Base-by-base conservation (phyloP, 2,797 vertebrate genomes). In the Tokudaia tokunoshimensis region DNA sequence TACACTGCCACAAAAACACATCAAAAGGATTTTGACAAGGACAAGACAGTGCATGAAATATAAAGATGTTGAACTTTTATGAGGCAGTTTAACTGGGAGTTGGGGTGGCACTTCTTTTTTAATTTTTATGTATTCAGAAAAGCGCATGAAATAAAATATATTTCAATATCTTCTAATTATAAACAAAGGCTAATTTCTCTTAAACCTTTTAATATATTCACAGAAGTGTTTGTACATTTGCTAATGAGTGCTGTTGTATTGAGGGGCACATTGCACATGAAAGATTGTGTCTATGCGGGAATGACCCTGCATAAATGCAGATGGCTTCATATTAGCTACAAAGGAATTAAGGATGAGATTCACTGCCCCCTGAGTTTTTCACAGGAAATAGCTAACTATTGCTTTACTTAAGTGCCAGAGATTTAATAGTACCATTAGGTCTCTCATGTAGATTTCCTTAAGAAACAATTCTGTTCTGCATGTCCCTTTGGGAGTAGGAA, bases 91-190 rank as follows among this genome's bases (percentile, higher is more conserved):
- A 81, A 78, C 20, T 1, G 20, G 41, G 65, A 92, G 47, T 3
- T 14, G 44, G 37, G 59, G 92, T 52, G n/a, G 31, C 75, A 63
- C 37, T 70, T 96, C 29, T 29, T 65, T 84, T 74, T 90, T 86
- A 41, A 92, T 88, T 83, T 89, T 84, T 91, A 96, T 78, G 65
- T 87, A 92, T 96, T 96, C 89, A 89, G 85, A 91, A 91, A 97
- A 96, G 85, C 96, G 19, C 55, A n/a, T 89, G 95, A 95, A 97
- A 96, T 96, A 93, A 97, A 97, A 97, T 97, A 94, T 92, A 97
- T 97, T 97, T 97, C 57, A 72, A n/a, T 93, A 52, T 94, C 97
- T 98, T 96, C 96, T 94, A 97, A 86, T 98, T 98, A 97, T 92
- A 97, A 97, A 97, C 94, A 97, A 92, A 85, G 1, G 4, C 90